Percentiles rank a stretch among this genome's conserved stretches.
Evolutionary conservation across 2,113 vertebrate genomes (phyloP).

Genomic region (Syrmaticus mikado): DNA sequence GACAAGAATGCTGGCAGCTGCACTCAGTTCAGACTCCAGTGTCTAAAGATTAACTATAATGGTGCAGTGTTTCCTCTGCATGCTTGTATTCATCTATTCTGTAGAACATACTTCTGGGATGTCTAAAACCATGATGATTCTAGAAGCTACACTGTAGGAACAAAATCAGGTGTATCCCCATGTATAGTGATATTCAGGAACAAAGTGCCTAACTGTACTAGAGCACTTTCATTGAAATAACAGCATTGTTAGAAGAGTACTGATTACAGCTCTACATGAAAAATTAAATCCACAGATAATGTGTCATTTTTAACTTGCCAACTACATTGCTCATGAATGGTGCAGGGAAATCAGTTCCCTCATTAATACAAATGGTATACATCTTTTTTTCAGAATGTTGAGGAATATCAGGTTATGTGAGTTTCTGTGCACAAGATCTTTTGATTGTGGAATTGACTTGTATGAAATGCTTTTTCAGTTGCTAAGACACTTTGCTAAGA

Average conservation of each 20-base stretch:
- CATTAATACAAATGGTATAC: slow-evolving; percentile 9
- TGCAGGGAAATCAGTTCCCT: slow-evolving; percentile 15
- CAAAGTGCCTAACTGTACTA: background rate
- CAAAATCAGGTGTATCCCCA: background rate
- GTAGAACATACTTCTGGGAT: background rate
- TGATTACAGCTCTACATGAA: slow-evolving; percentile 26
- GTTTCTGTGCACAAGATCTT: background rate
- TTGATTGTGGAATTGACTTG: background rate
- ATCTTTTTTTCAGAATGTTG: background rate
- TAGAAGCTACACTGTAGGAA: background rate
- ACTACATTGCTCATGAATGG: background rate
- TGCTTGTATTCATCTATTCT: background rate
- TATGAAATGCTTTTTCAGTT: background rate
- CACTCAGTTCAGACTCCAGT: background rate
- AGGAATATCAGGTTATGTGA: background rate
- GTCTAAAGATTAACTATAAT: background rate
- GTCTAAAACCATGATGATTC: background rate
- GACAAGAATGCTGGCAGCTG: background rate
- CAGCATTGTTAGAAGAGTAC: background rate
- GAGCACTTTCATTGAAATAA: slow-evolving; percentile 11
- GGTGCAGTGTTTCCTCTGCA: background rate
- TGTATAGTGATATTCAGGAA: background rate
- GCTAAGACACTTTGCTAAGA: background rate
- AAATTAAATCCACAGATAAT: slow-evolving; percentile 43
- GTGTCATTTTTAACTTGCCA: slow-evolving; percentile 28